A percentile compares a stretch with the other conserved stretches of the same genome.
These are phyloP conservation scores for Argyrosomus regius DNA, from an alignment of 2,797 vertebrate species.

Conservation along the genomic window DNA sequence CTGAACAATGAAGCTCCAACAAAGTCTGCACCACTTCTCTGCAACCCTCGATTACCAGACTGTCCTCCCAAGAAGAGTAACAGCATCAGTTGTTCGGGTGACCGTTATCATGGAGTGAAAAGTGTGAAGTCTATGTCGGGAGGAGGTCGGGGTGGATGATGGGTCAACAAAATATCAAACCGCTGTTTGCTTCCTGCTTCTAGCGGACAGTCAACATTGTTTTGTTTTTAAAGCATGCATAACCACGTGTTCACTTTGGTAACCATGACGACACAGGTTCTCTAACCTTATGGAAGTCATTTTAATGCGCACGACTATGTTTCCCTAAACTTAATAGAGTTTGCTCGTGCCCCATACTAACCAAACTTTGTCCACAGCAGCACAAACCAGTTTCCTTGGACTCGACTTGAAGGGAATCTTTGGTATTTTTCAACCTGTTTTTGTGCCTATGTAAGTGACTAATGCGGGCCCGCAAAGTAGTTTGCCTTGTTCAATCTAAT, in stretches of 20 bases:
- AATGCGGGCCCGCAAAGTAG: no score
- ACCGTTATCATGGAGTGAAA: not conserved
- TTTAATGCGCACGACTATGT: not conserved
- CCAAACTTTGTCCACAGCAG: not conserved
- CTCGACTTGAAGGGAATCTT: no score
- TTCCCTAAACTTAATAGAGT: not conserved
- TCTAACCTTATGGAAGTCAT: not conserved
- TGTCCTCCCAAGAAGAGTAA: not conserved
- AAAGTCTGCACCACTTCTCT: not conserved
- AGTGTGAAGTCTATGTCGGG: no score
- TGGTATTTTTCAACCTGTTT: no score
- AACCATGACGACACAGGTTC: no score
- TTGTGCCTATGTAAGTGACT: no score
- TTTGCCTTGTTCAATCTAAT: no score
- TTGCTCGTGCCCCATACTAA: not conserved
- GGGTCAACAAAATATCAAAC: no score
- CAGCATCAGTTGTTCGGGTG: not conserved
- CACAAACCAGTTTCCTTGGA: no score
- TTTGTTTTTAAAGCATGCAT: not conserved
- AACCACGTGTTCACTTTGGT: not conserved
- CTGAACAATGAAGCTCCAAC: no score
- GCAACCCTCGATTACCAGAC: not conserved
- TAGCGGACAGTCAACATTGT: not conserved
- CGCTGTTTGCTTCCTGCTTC: no score
- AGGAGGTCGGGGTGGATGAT: no score